Percentiles rank a stretch among this genome's conserved stretches.
Evolutionary conservation across 1,140 invertebrate genomes (phyloP).

Genomic region (Sweltsa coloradensis): DNA sequence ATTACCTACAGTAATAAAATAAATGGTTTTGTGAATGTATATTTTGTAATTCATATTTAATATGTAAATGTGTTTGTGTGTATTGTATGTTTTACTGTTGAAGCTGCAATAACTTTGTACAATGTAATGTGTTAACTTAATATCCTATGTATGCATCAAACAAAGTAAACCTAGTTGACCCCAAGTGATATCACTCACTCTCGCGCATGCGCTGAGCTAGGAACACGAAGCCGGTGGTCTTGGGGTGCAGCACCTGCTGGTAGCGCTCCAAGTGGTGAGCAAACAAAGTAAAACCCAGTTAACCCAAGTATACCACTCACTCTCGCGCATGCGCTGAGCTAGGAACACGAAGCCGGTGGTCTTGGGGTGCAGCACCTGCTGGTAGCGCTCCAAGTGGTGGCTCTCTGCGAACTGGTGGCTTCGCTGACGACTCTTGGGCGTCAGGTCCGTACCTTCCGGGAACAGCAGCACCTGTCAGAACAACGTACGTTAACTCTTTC

Average conservation of each 20-base stretch:
- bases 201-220: slow-evolving; percentile 51
- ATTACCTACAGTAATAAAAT: no score
- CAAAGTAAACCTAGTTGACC: no score
- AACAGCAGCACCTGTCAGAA: slow-evolving; percentile 71
- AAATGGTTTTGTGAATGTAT: no score
- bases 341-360: slow-evolving; percentile 73
- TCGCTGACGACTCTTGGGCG: slow-evolving; percentile 49
- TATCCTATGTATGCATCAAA: no score
- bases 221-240: slow-evolving; percentile 72
- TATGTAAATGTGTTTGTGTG: no score
- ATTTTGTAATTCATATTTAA: no score
- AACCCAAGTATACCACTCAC: slow-evolving; percentile 27
- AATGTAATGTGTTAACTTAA: no score
- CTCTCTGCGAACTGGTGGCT: slow-evolving; percentile 62
- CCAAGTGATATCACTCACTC: slow-evolving; percentile 30
- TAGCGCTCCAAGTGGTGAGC: slow-evolving; percentile 54
- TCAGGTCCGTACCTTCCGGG: slow-evolving; percentile 81
- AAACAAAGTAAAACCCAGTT: background rate
- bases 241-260: slow-evolving; percentile 67
- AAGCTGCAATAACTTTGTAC: no score
- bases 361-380: slow-evolving; percentile 70
- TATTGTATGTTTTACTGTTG: no score
- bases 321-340: slow-evolving; percentile 46
- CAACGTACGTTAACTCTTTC: no score
- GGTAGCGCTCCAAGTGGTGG: slow-evolving; percentile 51